A percentile compares a stretch with the other conserved stretches of the same genome.
phyloP scores from a whole-genome alignment of 2,888 invertebrate genomes.

The Erannis defoliaria region DNA sequence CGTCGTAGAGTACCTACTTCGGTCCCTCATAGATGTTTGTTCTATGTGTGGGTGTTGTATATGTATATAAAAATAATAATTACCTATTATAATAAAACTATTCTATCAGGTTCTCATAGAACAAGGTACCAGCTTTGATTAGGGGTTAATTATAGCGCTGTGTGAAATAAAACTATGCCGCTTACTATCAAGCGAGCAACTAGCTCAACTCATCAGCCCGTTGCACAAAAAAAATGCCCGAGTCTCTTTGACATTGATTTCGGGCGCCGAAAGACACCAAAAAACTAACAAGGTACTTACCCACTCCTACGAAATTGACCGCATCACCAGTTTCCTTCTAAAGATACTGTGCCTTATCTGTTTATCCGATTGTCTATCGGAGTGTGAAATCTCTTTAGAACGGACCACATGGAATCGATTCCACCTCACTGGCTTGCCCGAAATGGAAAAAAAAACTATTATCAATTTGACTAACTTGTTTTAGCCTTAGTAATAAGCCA shows the following conservation, averaged over 20 bases:
- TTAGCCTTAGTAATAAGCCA: neutral
- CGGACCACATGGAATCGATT: constrained; percentile 29
- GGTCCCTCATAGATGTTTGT: no score
- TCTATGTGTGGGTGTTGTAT: no score
- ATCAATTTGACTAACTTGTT: neutral
- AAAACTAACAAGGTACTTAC: neutral
- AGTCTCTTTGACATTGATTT: neutral
- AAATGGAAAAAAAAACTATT: neutral
- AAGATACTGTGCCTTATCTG: constrained; percentile 25
- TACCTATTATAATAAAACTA: no score
- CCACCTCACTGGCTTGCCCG: constrained; percentile 20
- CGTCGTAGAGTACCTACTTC: no score
- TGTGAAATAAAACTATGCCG: no score
- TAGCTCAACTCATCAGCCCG: no score
- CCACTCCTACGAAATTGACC: neutral
- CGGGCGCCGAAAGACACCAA: neutral
- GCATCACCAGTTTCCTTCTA: constrained; percentile 14
- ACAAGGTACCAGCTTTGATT: no score
- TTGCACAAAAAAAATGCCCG: no score
- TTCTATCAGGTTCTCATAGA: no score
- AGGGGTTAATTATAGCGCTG: no score
- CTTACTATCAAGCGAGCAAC: no score
- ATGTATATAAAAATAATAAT: no score
- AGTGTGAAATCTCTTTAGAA: constrained; percentile 28
- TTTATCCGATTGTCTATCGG: constrained; percentile 29